Percentiles rank a stretch among this genome's conserved stretches.
These are phyloP conservation scores for Phataginus tricuspis DNA, from an alignment of 2,797 vertebrate genomes.

Conservation along the genomic window DNA sequence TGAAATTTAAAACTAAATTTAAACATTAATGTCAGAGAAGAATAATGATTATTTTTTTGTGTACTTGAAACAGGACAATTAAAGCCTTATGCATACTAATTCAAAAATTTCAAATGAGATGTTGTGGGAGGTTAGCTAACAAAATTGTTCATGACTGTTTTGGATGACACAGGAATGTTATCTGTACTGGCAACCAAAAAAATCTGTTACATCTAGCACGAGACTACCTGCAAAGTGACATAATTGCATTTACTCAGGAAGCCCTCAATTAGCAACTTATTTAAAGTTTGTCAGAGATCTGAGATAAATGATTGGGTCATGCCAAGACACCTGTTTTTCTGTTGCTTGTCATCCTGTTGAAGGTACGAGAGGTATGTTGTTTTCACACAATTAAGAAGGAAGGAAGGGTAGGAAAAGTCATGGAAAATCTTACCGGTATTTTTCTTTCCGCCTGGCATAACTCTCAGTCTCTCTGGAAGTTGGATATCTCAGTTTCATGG, in stretches of 20 bases:
- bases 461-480: not conserved
- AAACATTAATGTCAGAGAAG: conserved; percentile 31
- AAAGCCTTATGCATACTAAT: conserved; percentile 15
- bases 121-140: conserved; percentile 14
- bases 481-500: not conserved
- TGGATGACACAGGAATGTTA: conserved; percentile 44
- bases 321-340: not conserved
- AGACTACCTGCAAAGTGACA: conserved; percentile 50
- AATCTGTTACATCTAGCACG: conserved; percentile 51
- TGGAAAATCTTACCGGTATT: not conserved
- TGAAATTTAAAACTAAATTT: conserved; percentile 1
- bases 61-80: not conserved
- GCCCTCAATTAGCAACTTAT: conserved; percentile 63
- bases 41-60: not conserved
- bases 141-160: conserved; percentile 4
- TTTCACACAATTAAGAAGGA: conserved; percentile 30
- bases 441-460: not conserved
- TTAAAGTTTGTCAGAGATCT: conserved; percentile 73
- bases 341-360: not conserved
- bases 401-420: not conserved
- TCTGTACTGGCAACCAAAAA: conserved; percentile 59
- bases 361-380: not conserved
- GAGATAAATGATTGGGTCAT: not conserved
- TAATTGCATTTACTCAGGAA: conserved; percentile 64
- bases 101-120: conserved; percentile 60